Conservation (phyloP, 1,140 invertebrate genomes). For the Aradophagus sp. region DNA sequence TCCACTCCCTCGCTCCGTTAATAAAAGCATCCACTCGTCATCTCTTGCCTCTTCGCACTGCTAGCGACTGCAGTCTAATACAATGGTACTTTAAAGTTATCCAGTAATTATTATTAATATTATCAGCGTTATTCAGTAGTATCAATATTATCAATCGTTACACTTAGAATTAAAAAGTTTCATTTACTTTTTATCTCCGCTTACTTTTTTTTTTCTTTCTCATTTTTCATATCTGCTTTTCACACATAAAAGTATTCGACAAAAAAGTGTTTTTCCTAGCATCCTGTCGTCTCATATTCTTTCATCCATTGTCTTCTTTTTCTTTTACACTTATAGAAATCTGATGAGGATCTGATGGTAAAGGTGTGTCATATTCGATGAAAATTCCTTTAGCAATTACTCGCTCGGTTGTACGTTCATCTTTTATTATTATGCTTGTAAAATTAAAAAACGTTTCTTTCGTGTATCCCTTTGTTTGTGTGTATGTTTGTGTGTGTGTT, state of each 20-base stretch:
- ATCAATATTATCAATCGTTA: constrained; percentile 64
- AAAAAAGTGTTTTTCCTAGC: constrained; percentile 10
- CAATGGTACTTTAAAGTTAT: constrained; percentile 60
- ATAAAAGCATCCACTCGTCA: constrained; percentile 57
- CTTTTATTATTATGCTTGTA: constrained; percentile 31
- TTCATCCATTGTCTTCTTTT: no score
- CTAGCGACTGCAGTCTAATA: constrained; percentile 63
- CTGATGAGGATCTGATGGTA: no score
- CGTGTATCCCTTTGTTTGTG: background rate
- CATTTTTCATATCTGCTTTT: no score
- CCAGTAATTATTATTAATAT: constrained; percentile 60
- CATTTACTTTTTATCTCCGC: constrained; percentile 30
- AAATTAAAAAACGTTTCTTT: constrained; percentile 23
- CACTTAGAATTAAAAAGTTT: constrained; percentile 59
- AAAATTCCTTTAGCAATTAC: no score
- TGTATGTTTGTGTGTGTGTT: constrained; percentile 11
- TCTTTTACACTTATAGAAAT: no score
- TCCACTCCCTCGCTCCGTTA: constrained; percentile 61
- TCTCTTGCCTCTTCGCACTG: constrained; percentile 53
- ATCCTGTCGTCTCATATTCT: constrained; percentile 20
- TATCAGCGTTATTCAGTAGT: constrained; percentile 58
- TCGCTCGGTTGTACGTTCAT: constrained; percentile 33
- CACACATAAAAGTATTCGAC: no score
- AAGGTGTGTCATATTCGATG: no score
- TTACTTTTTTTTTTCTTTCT: no score